Evolutionary conservation across 2,888 invertebrate genomes (phyloP).

Genomic region (Achlya flavicornis): DNA sequence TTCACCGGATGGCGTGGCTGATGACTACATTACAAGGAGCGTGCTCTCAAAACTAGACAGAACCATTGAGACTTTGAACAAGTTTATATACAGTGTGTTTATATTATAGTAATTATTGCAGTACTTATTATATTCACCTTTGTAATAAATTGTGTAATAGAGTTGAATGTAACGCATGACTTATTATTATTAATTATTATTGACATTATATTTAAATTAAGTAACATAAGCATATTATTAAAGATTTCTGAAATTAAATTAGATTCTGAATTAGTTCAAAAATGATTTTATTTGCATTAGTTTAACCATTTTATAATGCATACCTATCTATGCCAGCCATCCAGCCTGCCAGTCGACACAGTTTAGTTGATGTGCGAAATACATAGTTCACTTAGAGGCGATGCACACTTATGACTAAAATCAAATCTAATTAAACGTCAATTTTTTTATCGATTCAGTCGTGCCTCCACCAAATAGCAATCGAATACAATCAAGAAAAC

Average conservation of each 20-base stretch:
- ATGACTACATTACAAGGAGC: constrained; percentile 50
- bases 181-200: background rate
- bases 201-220: constrained; percentile 23
- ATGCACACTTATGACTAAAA: too few relatives aligned
- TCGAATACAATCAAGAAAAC: too few relatives aligned
- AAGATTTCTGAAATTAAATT: background rate
- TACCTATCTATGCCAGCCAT: constrained; percentile 8
- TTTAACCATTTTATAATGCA: too few relatives aligned
- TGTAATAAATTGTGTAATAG: constrained; percentile 27
- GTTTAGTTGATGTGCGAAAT: too few relatives aligned
- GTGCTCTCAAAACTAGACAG: constrained; percentile 37
- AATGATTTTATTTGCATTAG: background rate
- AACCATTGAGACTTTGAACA: constrained; percentile 20
- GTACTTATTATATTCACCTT: constrained; percentile 19
- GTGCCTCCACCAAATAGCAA: too few relatives aligned
- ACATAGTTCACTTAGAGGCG: too few relatives aligned
- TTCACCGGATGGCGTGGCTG: constrained; percentile 80
- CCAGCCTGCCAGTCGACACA: too few relatives aligned
- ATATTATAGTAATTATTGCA: constrained; percentile 17
- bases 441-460: too few relatives aligned
- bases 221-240: background rate
- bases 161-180: constrained; percentile 28
- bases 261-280: background rate
- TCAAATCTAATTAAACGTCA: too few relatives aligned
- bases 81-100: background rate